Evolutionary conservation across 2,113 vertebrate genomes (phyloP), one percentile per base, ranked within the genome.

Genomic region (Podarcis raffonei): DNA sequence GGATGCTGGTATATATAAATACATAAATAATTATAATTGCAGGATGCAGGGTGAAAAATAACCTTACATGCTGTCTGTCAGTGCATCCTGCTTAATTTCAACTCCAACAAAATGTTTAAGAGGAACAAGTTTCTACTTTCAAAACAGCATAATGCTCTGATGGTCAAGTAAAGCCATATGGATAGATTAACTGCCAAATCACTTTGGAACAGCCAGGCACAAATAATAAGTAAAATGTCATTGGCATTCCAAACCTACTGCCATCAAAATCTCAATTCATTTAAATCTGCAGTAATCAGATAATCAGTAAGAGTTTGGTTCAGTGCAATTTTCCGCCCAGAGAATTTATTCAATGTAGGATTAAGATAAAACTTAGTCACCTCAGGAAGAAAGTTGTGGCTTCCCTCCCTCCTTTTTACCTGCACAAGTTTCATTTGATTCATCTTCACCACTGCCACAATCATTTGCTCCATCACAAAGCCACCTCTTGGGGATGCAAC

Each of bases 401-500:
- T 53, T 53, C 48, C 48, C 48, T 53, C 48, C 48, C 48, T 53
- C 48, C 0, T 25, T 48, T 88, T 96, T 97, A 99, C 99, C 99
- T 97, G 98, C 94, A 89, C 99, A 99, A 16, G 98, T 99, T 92
- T 95, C 91, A 95, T 98, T 99, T 90, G 98, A 97, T 95, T 99
- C 99, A 18, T 99, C 99, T 93, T 99, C 99, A 6, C 97, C 97
- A 93, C 95, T 98, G 1, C 98, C 98, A 89, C 99, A 99, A 89
- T 99, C 99, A 93, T 99, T 98, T 22, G 98, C 97, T 95, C 99
- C 99, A 87, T 99, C 99, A 83, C 99, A 99, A 82, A 99, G 98
- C 99, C 99, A 99, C 87, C 96, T 97, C 95, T 99, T 99, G 83
- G 98, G 98, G 93, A 99, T 99, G 90, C 99, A 99, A 87, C 98